Conservation (phyloP, 53 echinoderm and acorn worm species). For the Astropecten irregularis region DNA sequence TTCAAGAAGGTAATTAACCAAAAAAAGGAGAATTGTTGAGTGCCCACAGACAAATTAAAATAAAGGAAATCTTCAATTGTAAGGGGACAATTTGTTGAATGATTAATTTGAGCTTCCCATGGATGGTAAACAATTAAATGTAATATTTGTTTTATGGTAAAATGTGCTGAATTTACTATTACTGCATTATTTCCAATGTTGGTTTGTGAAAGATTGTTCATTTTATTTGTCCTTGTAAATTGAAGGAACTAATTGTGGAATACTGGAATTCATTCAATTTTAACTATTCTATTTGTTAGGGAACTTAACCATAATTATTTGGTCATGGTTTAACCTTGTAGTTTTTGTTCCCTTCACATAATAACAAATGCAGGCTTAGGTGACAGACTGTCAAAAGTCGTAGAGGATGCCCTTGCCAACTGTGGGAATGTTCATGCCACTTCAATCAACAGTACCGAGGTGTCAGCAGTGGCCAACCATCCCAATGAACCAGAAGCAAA, state of each 20-base stretch:
- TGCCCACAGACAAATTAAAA: not conserved
- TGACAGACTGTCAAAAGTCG: not conserved
- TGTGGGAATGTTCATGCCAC: too few relatives aligned
- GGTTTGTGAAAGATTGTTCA: not conserved
- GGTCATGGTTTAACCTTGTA: too few relatives aligned
- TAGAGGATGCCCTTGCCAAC: not conserved
- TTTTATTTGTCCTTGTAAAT: not conserved
- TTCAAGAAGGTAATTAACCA: not conserved
- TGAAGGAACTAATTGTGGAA: too few relatives aligned
- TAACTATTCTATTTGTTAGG: too few relatives aligned
- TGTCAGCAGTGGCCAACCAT: not conserved
- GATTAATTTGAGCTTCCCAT: too few relatives aligned
- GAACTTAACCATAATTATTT: too few relatives aligned
- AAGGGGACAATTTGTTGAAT: too few relatives aligned
- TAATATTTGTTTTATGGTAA: not conserved
- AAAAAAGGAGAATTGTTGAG: not conserved
- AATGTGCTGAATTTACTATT: not conserved
- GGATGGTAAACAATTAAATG: not conserved
- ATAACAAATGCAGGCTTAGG: not conserved
- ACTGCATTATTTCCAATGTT: not conserved
- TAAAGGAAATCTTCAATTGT: not conserved
- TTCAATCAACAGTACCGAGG: not conserved
- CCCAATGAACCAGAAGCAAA: conserved; percentile 13
- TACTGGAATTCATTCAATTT: too few relatives aligned
- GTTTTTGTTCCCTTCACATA: not conserved